Evolutionary conservation across 2,888 invertebrate species (phyloP).

Genomic region (Ischnura elegans): DNA sequence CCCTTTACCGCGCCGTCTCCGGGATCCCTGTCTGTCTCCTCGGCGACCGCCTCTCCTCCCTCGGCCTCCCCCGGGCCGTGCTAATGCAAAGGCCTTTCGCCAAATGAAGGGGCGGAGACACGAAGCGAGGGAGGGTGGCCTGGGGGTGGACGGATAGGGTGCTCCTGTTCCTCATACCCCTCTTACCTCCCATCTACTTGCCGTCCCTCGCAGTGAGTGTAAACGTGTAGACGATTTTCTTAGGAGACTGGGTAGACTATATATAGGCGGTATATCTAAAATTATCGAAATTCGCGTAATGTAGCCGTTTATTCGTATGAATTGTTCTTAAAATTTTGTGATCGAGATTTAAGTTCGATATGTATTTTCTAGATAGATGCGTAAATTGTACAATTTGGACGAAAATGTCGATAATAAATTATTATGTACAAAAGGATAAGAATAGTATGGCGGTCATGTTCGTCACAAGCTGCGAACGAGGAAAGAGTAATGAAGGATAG

Average conservation of each 20-base stretch:
- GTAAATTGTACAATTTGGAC: no score
- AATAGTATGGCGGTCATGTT: no score
- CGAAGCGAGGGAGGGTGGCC: background rate
- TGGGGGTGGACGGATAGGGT: background rate
- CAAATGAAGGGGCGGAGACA: constrained; percentile 44
- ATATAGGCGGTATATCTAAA: no score
- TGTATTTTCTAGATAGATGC: no score
- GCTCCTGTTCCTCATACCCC: background rate
- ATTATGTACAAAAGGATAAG: no score
- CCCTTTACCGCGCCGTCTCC: background rate
- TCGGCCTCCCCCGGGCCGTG: constrained; percentile 60
- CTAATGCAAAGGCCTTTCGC: constrained; percentile 55
- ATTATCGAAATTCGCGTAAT: no score
- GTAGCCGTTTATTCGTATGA: no score
- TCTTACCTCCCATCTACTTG: background rate
- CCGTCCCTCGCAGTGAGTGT: background rate
- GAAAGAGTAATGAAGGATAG: background rate
- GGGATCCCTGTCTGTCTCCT: background rate
- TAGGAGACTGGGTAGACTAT: background rate
- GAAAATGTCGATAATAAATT: no score
- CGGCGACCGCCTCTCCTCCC: background rate
- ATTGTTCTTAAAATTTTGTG: no score
- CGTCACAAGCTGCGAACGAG: background rate
- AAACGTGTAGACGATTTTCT: background rate
- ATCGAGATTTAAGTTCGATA: no score